Evolutionary conservation across 2,113 vertebrate genomes (phyloP).

Genomic region (Conger conger): DNA sequence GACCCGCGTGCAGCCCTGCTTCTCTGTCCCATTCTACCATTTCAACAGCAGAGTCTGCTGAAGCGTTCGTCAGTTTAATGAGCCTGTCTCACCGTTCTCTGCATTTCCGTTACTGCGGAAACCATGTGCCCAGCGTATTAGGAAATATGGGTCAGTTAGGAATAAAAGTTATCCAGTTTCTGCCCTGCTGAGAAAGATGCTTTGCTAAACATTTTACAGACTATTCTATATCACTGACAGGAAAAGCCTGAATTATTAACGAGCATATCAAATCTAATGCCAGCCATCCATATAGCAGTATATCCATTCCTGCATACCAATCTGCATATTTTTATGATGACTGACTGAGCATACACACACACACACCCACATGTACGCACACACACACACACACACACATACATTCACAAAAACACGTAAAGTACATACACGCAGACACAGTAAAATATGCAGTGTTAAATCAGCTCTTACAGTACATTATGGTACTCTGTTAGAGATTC

Average conservation of each 20-base stretch:
- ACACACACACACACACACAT: background rate
- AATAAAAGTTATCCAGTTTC: background rate
- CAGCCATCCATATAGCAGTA: background rate
- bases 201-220: constrained; percentile 29
- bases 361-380: too few relatives aligned
- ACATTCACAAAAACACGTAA: background rate
- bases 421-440: too few relatives aligned
- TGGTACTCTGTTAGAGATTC: too few relatives aligned
- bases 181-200: background rate
- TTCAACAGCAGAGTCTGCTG: background rate
- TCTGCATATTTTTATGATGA: background rate
- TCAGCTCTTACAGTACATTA: too few relatives aligned
- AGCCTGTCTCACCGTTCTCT: background rate
- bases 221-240: constrained; percentile 56
- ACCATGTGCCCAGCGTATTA: background rate
- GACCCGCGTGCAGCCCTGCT: background rate
- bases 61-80: background rate
- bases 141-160: background rate
- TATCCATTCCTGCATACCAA: background rate
- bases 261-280: constrained; percentile 50
- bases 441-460: too few relatives aligned
- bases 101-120: background rate
- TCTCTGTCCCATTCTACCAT: background rate
- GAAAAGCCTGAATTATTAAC: constrained; percentile 70
- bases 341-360: background rate